Evolutionary conservation across 2,888 invertebrate species (phyloP), one percentile per base, ranked within the genome.

Genomic region (Eupeodes luniger): DNA sequence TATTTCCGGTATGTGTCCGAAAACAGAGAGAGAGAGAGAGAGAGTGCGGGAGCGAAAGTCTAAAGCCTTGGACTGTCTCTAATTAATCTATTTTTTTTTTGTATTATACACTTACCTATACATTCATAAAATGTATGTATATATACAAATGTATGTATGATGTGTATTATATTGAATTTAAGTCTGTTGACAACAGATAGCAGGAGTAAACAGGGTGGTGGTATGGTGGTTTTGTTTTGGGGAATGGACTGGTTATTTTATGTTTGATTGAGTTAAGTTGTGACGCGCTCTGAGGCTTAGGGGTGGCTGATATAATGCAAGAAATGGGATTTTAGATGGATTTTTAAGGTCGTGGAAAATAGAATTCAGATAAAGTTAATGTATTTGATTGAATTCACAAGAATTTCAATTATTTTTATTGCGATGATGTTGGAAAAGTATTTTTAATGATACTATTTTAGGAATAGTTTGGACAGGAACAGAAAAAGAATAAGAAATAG

Each of bases 31-130:
- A 57, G 34, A 47, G 47, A 11, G 47, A 4, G 12, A 47, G 1
- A 12, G 10, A 47, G 47, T 10, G 51, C 62, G 11, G 44, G 57
- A 49, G 34, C 14, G 27, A 57, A 47, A 72, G 70, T 57, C 55
- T 72, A 27, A 72, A 67, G 77, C 83, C 59, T 87, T 76, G 79
- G 79, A 79, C 80, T 84, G 87, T 87, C 80, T 84, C 76, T 87
- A 87, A 87, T 87, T 87, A 87, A 84, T 84, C 80, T 66, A 74
- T 77, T 80, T 80, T 87, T 87, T 79, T 34, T 19, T 19, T 19
- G 19, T 70, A 12, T n/a, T 27, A 3, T 70, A 12, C 7, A 44
- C 6, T 9, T 62, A 10, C 27, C 19, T 27, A 19, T 27, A 7
- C 6, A 59, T 59, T 11, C 27, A 16, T 59, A 27, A 27, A 27